These are phyloP conservation scores for Catocala sponsa DNA, from an alignment of 2,888 invertebrate genomes.

Conservation along the genomic window DNA sequence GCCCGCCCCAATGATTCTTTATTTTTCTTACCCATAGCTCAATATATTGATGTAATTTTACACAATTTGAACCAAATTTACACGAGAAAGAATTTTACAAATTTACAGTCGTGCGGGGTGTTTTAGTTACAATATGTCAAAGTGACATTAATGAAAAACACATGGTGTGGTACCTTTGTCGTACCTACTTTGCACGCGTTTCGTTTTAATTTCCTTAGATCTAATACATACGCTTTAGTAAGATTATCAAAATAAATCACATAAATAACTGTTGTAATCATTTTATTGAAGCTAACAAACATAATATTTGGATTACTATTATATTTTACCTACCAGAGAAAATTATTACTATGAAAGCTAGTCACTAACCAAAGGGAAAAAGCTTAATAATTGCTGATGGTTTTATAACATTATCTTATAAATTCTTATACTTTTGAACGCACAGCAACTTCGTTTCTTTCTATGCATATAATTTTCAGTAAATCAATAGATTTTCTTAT, in stretches of 20 bases:
- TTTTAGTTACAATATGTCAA: conserved; percentile 7
- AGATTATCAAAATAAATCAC: no score
- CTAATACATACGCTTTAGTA: not conserved
- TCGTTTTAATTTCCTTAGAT: not conserved
- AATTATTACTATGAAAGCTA: no score
- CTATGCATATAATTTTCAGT: conserved; percentile 3
- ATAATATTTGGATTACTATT: no score
- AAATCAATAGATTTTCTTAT: conserved; percentile 9
- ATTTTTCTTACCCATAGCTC: conserved; percentile 92
- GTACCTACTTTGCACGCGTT: not conserved
- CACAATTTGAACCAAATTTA: not conserved
- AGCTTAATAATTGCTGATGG: no score
- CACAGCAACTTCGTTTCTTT: conserved; percentile 4
- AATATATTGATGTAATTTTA: conserved; percentile 1
- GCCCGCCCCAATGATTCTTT: conserved; percentile 91
- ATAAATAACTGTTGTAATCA: no score
- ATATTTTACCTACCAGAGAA: no score
- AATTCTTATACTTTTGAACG: not conserved
- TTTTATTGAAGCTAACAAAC: no score
- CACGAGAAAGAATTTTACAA: no score
- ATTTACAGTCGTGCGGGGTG: not conserved
- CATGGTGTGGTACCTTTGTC: no score
- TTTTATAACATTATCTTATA: no score
- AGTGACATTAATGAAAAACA: conserved; percentile 11
- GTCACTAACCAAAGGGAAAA: no score